Evolutionary conservation across 1,140 invertebrate species (phyloP).

Genomic region (Drosophila auraria): DNA sequence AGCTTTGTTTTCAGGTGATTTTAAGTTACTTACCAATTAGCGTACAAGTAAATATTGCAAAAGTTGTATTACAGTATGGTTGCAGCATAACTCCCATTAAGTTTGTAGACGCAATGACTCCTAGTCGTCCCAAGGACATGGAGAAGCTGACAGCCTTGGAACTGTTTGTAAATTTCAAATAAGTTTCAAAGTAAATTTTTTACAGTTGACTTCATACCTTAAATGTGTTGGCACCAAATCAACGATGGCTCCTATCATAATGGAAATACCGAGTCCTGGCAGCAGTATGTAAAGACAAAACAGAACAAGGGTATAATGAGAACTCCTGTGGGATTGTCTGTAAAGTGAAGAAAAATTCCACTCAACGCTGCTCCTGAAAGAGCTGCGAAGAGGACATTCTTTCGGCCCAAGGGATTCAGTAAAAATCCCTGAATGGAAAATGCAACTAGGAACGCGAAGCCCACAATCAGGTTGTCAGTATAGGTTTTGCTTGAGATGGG

Average conservation of each 20-base stretch:
- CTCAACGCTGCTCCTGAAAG: slow-evolving; percentile 52
- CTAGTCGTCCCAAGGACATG: slow-evolving; percentile 87
- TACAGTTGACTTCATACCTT: slow-evolving; percentile 52
- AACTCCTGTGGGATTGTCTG: slow-evolving; percentile 65
- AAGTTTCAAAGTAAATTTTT: neutral
- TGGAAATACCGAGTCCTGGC: slow-evolving; percentile 84
- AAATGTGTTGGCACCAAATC: slow-evolving; percentile 86
- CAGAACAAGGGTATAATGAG: too few relatives aligned
- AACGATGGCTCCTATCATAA: slow-evolving; percentile 85
- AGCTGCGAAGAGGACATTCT: slow-evolving; percentile 70
- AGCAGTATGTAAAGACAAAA: slow-evolving; percentile 84
- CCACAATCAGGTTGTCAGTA: slow-evolving; percentile 82
- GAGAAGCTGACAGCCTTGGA: slow-evolving; percentile 87
- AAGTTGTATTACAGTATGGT: slow-evolving; percentile 86
- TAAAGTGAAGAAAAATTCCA: slow-evolving; percentile 74
- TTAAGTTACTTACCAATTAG: slow-evolving; percentile 56
- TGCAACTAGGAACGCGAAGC: slow-evolving; percentile 76
- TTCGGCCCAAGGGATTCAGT: slow-evolving; percentile 79
- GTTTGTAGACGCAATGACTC: slow-evolving; percentile 87
- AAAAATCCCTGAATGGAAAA: slow-evolving; percentile 75
- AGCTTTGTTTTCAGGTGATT: rapidly evolving
- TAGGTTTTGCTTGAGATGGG: slow-evolving; percentile 79
- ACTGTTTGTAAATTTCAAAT: slow-evolving; percentile 70
- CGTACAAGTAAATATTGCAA: slow-evolving; percentile 65
- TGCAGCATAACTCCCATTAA: slow-evolving; percentile 86